Percentiles rank a stretch among this genome's conserved stretches.
Evolutionary conservation across 1,140 invertebrate genomes (phyloP).

Genomic region (Leptonema lineaticorne): DNA sequence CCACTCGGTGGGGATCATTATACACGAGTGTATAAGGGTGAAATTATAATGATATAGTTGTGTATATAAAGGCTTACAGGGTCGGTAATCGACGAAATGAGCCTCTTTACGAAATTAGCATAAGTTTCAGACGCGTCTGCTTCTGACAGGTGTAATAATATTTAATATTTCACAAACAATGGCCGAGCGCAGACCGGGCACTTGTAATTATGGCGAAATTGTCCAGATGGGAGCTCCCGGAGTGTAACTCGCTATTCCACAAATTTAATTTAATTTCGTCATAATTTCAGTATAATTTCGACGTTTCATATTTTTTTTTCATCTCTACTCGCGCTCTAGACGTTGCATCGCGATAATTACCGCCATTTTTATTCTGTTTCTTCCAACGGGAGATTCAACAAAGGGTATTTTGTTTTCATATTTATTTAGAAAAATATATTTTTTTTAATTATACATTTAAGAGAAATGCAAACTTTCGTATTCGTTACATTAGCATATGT

Average conservation of each 20-base stretch:
- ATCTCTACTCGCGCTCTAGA: no score
- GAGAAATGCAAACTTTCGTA: no score
- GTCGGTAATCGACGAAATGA: not conserved
- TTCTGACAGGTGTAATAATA: conserved; percentile 27
- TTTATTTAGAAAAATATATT: not conserved
- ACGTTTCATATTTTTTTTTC: conserved; percentile 20
- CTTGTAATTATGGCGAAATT: conserved; percentile 35
- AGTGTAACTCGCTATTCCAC: not conserved
- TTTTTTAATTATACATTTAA: not conserved
- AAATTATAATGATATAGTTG: no score
- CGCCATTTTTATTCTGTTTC: conserved; percentile 1
- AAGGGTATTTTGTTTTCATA: not conserved
- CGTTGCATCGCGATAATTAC: conserved; percentile 8
- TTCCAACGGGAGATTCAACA: not conserved
- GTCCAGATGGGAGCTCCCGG: conserved; percentile 36
- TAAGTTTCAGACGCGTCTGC: conserved; percentile 7
- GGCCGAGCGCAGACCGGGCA: not conserved
- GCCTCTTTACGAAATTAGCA: not conserved
- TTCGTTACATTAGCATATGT: not conserved
- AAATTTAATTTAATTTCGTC: conserved; percentile 21
- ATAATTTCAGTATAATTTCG: conserved; percentile 16
- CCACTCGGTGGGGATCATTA: no score
- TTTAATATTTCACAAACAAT: conserved; percentile 29
- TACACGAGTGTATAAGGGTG: no score
- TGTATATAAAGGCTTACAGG: no score